Base-by-base conservation (phyloP, 2,113 vertebrate genomes). In the Corydoras sp. region DNA sequence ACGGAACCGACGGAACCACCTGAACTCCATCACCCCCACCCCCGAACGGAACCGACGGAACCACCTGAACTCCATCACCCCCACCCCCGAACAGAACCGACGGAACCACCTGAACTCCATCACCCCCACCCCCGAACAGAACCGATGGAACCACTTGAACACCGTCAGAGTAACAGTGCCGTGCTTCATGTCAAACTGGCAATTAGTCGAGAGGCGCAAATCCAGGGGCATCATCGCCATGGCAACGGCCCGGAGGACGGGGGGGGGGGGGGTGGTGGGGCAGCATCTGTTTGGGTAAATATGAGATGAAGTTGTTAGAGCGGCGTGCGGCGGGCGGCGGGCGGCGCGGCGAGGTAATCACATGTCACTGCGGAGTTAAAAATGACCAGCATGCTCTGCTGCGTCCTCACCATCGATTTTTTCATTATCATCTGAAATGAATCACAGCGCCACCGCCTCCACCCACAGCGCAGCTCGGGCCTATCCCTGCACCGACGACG, bases 211-310 rank as follows among this genome's bases (percentile, higher is more conserved):
- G 18, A 24, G 18, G 18, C 18, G 18, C 18, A 24, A 24, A 24
- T 50, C 49, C 53, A 63, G n/a, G 71, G 72, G 56, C 31, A 63
- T 49, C 5, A 35, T 70, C 58, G 54, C 77, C 60, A 74, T 78
- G 63, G 77, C 69, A 79, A 79, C 76, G 18, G 18, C 18, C 18
- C 18, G 18, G 18, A 75, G 62, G 62, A 68, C 24, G 66, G 51
- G 60, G 59, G 64, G 58, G 18, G 49, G 73, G 75, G 15, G 58
- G 78, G 76, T 53, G n/a, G 56, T 55, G 71, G 55, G 60, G 74
- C 62, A 73, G 65, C 73, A 72, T 83, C 76, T 78, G 76, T 58
- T 76, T 51, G 48, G 35, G 63, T 72, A 81, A 81, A 81, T 76
- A 75, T 65, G 65, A 77, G 77, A 76, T 77, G 62, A 66, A 68